A percentile compares a stretch with the other conserved stretches of the same genome.
These are phyloP conservation scores for Drosophila ercepeae DNA, from an alignment of 1,140 invertebrate species.

Conservation along the genomic window DNA sequence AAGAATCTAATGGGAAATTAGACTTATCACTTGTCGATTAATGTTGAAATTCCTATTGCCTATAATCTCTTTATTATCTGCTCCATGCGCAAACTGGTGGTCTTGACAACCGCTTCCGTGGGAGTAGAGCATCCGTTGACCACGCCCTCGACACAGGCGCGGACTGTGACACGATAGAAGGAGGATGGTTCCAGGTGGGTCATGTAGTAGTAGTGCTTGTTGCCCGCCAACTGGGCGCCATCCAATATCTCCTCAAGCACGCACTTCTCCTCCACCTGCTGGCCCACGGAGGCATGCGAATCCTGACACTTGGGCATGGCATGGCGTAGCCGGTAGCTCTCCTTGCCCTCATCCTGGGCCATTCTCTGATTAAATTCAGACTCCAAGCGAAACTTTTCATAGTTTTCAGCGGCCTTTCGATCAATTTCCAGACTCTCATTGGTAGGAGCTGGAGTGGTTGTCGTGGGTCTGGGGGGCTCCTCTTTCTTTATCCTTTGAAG, in stretches of 20 bases:
- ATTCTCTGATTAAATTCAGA: slow-evolving; percentile 21
- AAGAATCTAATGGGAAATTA: neutral
- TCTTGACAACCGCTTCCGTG: slow-evolving; percentile 31
- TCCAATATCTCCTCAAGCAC: slow-evolving; percentile 25
- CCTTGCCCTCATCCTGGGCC: slow-evolving; percentile 46
- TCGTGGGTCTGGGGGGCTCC: neutral
- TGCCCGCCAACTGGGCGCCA: slow-evolving; percentile 40
- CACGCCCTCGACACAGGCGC: slow-evolving; percentile 61
- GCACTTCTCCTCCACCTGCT: slow-evolving; percentile 63
- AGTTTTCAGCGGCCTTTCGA: slow-evolving; percentile 4
- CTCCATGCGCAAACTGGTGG: slow-evolving; percentile 48
- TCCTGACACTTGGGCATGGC: slow-evolving; percentile 38
- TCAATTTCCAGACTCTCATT: neutral
- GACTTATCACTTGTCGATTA: slow-evolving; percentile 38
- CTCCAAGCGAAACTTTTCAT: slow-evolving; percentile 26
- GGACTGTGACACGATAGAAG: slow-evolving; percentile 57
- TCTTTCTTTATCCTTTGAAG: neutral
- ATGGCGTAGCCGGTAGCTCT: slow-evolving; percentile 38
- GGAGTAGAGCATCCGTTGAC: slow-evolving; percentile 69
- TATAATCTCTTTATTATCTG: slow-evolving; percentile 40
- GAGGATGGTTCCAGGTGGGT: slow-evolving; percentile 29
- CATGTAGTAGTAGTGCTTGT: slow-evolving; percentile 44
- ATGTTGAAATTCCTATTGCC: neutral
- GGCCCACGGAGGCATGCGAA: slow-evolving; percentile 28
- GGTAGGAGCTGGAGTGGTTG: neutral